Conservation (phyloP, 2,888 invertebrate genomes). For the Campopleginae sp. region DNA sequence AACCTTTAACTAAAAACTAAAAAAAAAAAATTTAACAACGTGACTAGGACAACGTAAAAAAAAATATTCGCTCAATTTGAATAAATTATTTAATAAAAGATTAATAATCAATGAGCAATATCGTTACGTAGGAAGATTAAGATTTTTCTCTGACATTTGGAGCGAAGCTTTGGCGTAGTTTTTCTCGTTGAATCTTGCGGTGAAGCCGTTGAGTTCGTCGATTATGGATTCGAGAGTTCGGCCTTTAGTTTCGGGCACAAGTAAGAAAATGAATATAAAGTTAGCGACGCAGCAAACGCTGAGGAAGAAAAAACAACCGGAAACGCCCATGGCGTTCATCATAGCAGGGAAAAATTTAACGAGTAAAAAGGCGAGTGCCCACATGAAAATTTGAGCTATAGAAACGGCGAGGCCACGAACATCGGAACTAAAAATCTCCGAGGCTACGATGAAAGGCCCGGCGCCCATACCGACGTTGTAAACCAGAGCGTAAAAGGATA, state of each 20-base stretch:
- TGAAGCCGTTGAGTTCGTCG: constrained; percentile 76
- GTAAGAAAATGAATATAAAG: constrained; percentile 73
- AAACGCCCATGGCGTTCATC: constrained; percentile 73
- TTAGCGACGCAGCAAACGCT: constrained; percentile 72
- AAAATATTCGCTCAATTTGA: neutral
- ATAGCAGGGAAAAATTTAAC: constrained; percentile 77
- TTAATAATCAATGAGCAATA: neutral
- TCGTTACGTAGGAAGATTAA: constrained; percentile 38
- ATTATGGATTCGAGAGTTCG: constrained; percentile 78
- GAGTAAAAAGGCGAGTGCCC: constrained; percentile 77
- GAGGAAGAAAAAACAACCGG: constrained; percentile 80
- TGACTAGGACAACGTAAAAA: constrained; percentile 37
- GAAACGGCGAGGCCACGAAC: constrained; percentile 75
- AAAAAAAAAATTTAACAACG: neutral
- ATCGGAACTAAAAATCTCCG: constrained; percentile 85
- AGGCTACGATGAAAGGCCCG: constrained; percentile 85
- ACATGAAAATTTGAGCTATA: constrained; percentile 73
- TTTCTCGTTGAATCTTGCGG: constrained; percentile 57
- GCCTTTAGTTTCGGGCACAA: constrained; percentile 81
- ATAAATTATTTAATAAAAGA: neutral
- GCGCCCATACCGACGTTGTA: constrained; percentile 86
- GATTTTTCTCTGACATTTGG: constrained; percentile 63
- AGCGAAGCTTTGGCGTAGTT: constrained; percentile 57
- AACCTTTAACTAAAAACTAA: too few relatives aligned
- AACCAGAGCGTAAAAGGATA: constrained; percentile 85